phyloP scores from a whole-genome alignment of 2,888 invertebrate species.

The Shargacucullia verbasci region DNA sequence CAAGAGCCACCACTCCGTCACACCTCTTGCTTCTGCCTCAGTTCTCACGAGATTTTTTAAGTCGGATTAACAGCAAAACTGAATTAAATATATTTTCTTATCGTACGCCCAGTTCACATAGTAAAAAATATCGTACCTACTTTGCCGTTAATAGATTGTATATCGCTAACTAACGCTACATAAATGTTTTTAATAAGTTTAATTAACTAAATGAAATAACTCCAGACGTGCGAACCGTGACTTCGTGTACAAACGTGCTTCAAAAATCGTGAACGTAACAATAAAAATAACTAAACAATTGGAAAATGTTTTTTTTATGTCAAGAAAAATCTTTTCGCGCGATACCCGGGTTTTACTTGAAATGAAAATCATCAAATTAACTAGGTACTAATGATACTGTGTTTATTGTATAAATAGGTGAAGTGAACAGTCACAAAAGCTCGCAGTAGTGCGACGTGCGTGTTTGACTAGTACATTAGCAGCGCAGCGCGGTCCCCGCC shows the following conservation, averaged over 20 bases:
- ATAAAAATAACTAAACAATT: not conserved
- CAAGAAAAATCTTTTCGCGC: not conserved
- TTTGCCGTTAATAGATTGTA: constrained; percentile 5
- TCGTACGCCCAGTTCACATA: constrained; percentile 47
- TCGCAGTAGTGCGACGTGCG: constrained; percentile 61
- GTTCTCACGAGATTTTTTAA: constrained; percentile 60
- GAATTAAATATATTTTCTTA: constrained; percentile 50
- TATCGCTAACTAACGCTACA: constrained; percentile 15
- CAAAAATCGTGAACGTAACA: not conserved
- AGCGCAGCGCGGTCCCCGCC: constrained; percentile 67
- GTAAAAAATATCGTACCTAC: constrained; percentile 25
- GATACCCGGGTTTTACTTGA: constrained; percentile 15
- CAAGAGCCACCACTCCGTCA: constrained; percentile 60
- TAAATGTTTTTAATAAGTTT: not conserved
- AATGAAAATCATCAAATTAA: constrained; percentile 27
- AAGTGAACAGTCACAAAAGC: constrained; percentile 50
- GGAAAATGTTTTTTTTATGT: not conserved
- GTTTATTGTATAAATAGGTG: constrained; percentile 39
- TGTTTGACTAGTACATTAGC: constrained; percentile 83
- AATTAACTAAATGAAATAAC: constrained; percentile 8
- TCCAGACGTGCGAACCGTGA: not conserved
- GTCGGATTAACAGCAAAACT: constrained; percentile 55
- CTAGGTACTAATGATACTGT: constrained; percentile 46
- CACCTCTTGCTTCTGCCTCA: constrained; percentile 59
- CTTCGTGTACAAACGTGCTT: not conserved